Percentiles rank a stretch among this genome's conserved stretches.
Evolutionary conservation across 2,113 vertebrate species (phyloP).

Genomic region (Pomatorhinus ruficollis): DNA sequence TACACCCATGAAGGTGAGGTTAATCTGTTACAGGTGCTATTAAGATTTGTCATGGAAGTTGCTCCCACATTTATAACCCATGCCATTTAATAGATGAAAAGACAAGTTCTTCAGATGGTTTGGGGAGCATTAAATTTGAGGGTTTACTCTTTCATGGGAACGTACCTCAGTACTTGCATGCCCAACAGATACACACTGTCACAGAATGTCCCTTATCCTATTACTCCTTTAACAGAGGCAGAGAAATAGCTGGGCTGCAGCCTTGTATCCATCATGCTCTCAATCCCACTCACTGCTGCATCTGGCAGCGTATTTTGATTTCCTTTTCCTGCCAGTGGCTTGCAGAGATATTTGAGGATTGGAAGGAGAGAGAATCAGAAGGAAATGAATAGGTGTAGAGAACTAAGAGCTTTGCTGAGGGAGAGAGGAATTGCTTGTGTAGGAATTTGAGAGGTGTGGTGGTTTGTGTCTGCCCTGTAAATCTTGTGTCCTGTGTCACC

Average conservation of each 20-base stretch:
- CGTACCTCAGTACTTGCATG: not conserved
- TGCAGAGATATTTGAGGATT: not conserved
- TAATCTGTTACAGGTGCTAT: not conserved
- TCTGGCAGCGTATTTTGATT: not conserved
- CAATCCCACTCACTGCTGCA: not conserved
- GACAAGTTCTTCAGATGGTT: not conserved
- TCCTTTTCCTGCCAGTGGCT: not conserved
- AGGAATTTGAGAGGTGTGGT: not conserved
- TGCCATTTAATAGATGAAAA: not conserved
- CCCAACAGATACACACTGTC: not conserved
- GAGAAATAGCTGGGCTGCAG: not conserved
- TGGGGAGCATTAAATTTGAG: not conserved
- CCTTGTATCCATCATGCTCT: rapidly evolving
- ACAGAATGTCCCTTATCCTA: not conserved
- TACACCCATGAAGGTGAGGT: not conserved
- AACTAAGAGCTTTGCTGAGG: not conserved
- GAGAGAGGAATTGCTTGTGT: not conserved
- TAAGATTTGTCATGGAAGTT: not conserved
- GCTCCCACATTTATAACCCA: not conserved
- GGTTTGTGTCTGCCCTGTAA: not conserved
- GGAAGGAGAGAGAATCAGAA: not conserved
- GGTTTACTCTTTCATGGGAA: not conserved
- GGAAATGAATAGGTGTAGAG: not conserved
- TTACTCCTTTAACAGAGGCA: not conserved
- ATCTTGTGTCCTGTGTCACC: not conserved